These are phyloP conservation scores for Anser brachyrhynchus DNA, from an alignment of 2,113 vertebrate genomes.

Conservation along the genomic window DNA sequence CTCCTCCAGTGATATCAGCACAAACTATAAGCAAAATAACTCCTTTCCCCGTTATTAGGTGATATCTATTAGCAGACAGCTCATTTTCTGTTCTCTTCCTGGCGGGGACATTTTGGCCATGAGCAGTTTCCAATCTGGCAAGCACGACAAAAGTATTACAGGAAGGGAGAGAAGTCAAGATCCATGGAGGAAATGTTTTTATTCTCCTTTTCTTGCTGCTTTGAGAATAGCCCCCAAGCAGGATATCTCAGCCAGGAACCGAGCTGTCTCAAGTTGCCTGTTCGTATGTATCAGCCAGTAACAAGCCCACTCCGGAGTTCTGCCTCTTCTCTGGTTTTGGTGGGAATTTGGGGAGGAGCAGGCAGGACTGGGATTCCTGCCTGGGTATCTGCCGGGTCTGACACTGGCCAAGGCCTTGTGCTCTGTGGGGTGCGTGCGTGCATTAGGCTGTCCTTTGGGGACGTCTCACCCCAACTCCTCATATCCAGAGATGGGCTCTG, in stretches of 20 bases:
- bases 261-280: not conserved
- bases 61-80: slow-evolving; percentile 32
- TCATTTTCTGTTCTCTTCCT: slow-evolving; percentile 39
- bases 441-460: not conserved
- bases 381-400: not conserved
- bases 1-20: not conserved
- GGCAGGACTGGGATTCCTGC: not conserved
- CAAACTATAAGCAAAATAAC: not conserved
- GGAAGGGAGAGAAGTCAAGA: slow-evolving; percentile 15
- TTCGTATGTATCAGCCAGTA: not conserved
- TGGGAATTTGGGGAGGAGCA: not conserved
- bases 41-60: slow-evolving; percentile 19
- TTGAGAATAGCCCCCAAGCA: slow-evolving; percentile 31
- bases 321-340: not conserved
- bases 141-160: not conserved
- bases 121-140: slow-evolving; percentile 48
- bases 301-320: not conserved
- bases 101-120: not conserved
- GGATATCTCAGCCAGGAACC: not conserved
- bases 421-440: not conserved
- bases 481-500: not conserved
- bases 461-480: not conserved
- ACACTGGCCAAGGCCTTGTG: not conserved
- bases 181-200: slow-evolving; percentile 51
- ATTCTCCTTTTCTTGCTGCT: not conserved